Base-by-base conservation (phyloP, 2,797 vertebrate genomes). In the Poeciliopsis turneri region DNA sequence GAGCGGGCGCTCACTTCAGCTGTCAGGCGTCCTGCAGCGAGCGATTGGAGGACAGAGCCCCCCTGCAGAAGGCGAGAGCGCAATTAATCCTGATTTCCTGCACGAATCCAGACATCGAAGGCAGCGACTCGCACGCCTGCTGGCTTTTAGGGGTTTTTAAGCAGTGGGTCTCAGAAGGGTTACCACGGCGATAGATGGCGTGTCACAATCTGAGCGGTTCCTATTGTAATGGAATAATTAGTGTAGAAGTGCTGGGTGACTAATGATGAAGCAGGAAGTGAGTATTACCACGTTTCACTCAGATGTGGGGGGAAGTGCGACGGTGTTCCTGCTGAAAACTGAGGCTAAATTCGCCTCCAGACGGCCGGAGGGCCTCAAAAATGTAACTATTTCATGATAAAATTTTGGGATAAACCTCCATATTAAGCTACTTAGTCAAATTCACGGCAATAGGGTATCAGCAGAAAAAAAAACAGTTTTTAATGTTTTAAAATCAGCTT, bases 91-190 rank as follows among this genome's bases (percentile, higher is more conserved):
- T 28, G 68, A 15, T 28, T 70, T 45, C n/a, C 25, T 46, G 68
- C 45, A 28, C n/a, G 25, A 68, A 41, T 68, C 66, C 39, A 69
- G 39, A 43, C 66, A 69, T 41, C 13, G 39, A 43, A 43, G 39
- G 66, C 66, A 25, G 66, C 2, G 23, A 13, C 66, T 25, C 20
- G 12, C 25, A 28, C n/a, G 43, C 68, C 41, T 45, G 41, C 13
- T 45, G n/a, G 68, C 68, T 70, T 70, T 70, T 46, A 70, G 41
- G 43, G 43, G 41, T 9, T 45, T 69, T 70, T 70, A 28, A n/a
- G 25, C 25, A 70, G 68, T 2, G 28, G 66, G 9, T 43, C 20
- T 69, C 66, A n/a, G 39, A 69, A 69, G 23, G 66, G 61, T 66
- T 66, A 20, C 61, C 61, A 66, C 61, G 30, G 64, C 36, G 39